Conservation (phyloP, 2,888 invertebrate genomes). For the Dugesia japonica region DNA sequence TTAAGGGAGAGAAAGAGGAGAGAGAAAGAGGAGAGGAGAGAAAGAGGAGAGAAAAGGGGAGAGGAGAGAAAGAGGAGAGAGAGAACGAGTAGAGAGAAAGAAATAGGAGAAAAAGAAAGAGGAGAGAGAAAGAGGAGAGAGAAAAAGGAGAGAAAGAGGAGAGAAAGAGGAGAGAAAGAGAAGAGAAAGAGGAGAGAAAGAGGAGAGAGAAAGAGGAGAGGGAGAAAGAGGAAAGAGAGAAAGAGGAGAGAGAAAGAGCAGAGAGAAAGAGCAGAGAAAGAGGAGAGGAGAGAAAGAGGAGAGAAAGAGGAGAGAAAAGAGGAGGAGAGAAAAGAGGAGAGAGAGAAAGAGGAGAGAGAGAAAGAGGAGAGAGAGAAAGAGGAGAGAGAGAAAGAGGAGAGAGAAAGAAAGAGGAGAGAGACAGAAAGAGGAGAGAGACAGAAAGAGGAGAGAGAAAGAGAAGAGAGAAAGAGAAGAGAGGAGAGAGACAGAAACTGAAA, state of each 20-base stretch:
- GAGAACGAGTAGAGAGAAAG: background rate
- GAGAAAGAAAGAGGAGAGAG: too few species aligned
- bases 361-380: background rate
- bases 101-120: background rate
- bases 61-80: background rate
- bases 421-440: too few species aligned
- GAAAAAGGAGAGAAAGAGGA: background rate
- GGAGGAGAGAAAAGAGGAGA: background rate
- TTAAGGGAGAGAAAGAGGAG: background rate
- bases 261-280: constrained; percentile 15
- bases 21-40: background rate
- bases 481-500: too few species aligned
- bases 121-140: background rate
- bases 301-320: background rate
- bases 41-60: background rate
- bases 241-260: background rate
- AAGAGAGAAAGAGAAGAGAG: too few species aligned
- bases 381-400: too few species aligned
- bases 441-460: too few species aligned
- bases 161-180: background rate
- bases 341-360: background rate
- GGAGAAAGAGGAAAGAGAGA: background rate
- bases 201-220: background rate
- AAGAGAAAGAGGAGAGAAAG: background rate
- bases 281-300: background rate